Conservation (phyloP, 2,888 invertebrate genomes). For the Pollenia angustigena region DNA sequence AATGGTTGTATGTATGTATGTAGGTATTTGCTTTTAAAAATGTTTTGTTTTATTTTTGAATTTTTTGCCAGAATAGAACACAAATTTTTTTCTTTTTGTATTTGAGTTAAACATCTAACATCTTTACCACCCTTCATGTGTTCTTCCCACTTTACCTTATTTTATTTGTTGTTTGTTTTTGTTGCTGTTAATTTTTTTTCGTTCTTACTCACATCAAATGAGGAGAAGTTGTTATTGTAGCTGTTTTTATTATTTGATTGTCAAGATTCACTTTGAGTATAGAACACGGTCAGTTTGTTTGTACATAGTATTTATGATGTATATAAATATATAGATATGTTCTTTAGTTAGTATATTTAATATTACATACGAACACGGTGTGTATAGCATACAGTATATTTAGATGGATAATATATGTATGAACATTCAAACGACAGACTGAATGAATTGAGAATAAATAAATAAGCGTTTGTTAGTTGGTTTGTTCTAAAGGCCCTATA, state of each 20-base stretch:
- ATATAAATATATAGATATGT: constrained; percentile 36
- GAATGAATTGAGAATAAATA: constrained; percentile 51
- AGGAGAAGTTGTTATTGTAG: constrained; percentile 67
- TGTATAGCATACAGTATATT: constrained; percentile 44
- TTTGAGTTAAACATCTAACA: constrained; percentile 45
- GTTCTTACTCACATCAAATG: constrained; percentile 54
- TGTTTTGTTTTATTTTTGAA: not conserved
- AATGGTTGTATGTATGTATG: not conserved
- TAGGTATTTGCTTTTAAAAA: not conserved
- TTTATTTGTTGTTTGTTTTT: constrained; percentile 11
- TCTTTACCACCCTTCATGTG: constrained; percentile 20
- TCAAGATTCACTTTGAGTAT: constrained; percentile 70
- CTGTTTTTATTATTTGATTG: constrained; percentile 58
- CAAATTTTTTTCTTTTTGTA: constrained; percentile 11
- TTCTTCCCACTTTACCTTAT: constrained; percentile 11
- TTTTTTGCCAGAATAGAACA: constrained; percentile 27
- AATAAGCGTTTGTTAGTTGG: constrained; percentile 68
- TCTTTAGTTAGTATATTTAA: constrained; percentile 49
- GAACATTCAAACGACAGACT: constrained; percentile 51
- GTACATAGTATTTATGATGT: constrained; percentile 31
- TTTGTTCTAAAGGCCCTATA: constrained; percentile 77
- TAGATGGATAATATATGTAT: constrained; percentile 55
- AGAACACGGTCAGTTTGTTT: constrained; percentile 66
- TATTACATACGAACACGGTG: constrained; percentile 17
- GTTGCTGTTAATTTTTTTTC: not conserved